Conservation (phyloP, 2,888 invertebrate genomes). For the Ophioninae sp. region DNA sequence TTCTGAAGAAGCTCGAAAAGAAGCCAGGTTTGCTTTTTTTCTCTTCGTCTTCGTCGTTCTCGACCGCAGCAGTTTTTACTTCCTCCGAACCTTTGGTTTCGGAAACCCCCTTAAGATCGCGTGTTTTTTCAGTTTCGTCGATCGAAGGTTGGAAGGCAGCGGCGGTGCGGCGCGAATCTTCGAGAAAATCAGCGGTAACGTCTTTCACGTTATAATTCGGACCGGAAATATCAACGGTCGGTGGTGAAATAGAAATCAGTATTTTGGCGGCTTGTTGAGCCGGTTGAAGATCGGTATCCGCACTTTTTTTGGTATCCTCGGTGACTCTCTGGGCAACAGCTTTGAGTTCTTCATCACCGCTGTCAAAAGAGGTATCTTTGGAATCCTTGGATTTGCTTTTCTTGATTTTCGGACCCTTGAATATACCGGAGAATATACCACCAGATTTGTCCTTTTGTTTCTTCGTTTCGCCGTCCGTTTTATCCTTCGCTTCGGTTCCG, state of each 20-base stretch:
- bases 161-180: slow-evolving; percentile 82
- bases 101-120: neutral
- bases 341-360: slow-evolving; percentile 76
- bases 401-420: slow-evolving; percentile 76
- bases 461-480: slow-evolving; percentile 69
- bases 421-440: slow-evolving; percentile 76
- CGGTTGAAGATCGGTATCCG: slow-evolving; percentile 60
- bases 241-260: slow-evolving; percentile 50
- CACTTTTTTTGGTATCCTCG: slow-evolving; percentile 68
- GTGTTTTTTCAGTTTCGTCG: slow-evolving; percentile 67
- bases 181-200: slow-evolving; percentile 75
- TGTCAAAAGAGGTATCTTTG: slow-evolving; percentile 76
- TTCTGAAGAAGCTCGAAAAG: slow-evolving; percentile 73
- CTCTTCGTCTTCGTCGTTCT: slow-evolving; percentile 64
- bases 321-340: slow-evolving; percentile 66
- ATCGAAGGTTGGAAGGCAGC: slow-evolving; percentile 77
- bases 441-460: slow-evolving; percentile 75
- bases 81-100: slow-evolving; percentile 52
- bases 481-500: slow-evolving; percentile 63
- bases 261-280: slow-evolving; percentile 11
- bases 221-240: slow-evolving; percentile 49
- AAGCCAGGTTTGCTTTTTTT: slow-evolving; percentile 72
- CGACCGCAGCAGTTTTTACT: slow-evolving; percentile 50
- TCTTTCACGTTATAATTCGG: slow-evolving; percentile 73
- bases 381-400: slow-evolving; percentile 75